Base-by-base conservation (phyloP, 2,797 vertebrate species). In the Mallotus villosus region DNA sequence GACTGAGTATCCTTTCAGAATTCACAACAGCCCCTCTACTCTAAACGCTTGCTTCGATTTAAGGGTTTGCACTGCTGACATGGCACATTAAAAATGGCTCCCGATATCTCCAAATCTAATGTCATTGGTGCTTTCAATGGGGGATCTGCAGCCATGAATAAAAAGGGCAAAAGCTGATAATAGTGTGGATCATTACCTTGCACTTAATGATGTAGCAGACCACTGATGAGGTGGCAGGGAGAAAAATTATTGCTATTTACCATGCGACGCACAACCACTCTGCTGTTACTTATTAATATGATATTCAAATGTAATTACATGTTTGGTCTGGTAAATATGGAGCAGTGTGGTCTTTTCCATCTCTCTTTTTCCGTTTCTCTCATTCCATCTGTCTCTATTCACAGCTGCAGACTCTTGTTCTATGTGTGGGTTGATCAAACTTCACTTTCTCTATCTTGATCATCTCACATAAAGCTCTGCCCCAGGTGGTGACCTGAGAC, bases 111-210 rank as follows among this genome's bases (percentile, higher is more conserved):
- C 22, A 65, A 59, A 71, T 32, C 57, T 32, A 71, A 25, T 74
- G 62, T 81, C 68, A 69, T 59, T 53, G 37, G 16, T 19, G 53
- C 70, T 29, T 66, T 61, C 63, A 70, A 19, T 59, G 49, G 21
- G 49, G 55, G 65, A 59, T 62, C 51, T 22, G 21, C 19, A 19
- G 17, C 19, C 24, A 62, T 63, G 59, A 78, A 71, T 62, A 74
- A 53, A 73, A 66, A 46, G 57, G 9, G 24, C 29, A 58, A 68
- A 70, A 72, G 46, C n/a, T 59, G 49, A 64, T 59, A 70, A 60
- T 67, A 75, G 19, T 69, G 70, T 74, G 78, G 79, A 63, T 78
- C 79, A 81, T 81, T 81, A 77, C 49, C 70, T 72, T 72, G 24
- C 67, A 73, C 69, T 72, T 77, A 75, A 77, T 74, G 60, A 55